Base-by-base conservation (phyloP, 2,797 vertebrate genomes). In the Choloepus didactylus region DNA sequence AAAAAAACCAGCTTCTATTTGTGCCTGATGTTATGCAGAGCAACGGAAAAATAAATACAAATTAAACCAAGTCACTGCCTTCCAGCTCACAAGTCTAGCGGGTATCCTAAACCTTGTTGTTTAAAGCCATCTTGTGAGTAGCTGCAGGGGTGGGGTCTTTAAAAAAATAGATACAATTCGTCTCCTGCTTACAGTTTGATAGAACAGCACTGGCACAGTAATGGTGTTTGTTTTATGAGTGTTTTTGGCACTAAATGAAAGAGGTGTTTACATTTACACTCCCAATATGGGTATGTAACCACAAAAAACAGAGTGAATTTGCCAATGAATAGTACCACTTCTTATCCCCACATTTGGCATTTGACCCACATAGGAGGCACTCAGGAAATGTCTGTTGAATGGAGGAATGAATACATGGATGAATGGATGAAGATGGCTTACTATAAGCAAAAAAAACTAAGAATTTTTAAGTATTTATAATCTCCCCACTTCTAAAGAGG, bases 281-380 rank as follows among this genome's bases (percentile, higher is more conserved):
- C 41, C 72, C 67, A 88, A 16, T 38, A 6, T 62, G 49, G 49
- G 29, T 67, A 72, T 44, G 10, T 72, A 83, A 90, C 77, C 89
- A 76, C 19, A 29, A 89, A 92, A 94, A 89, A 67, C 54, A 82
- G 82, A 93, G 44, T 27, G 87, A 64, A 51, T 80, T 92, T 80
- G 51, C 44, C 15, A 38, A 67, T 27, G 35, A 46, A 83, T 87
- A 95, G 59, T 62, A 77, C 21, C 25, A 35, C 27, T 19, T 87
- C 84, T 91, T 76, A 75, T 59, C 46, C 27, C 89, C 67, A 67
- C 64, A 89, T 75, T 49, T 44, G 51, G 51, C 38, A 84, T 64
- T 73, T 85, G 67, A n/a, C 7, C 15, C 25, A 83, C 25, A 49
- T 11, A 44, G 88, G 77, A 77, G 46, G 56, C 27, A 85, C 54